Conservation (phyloP, 1,140 invertebrate genomes). For the Hyles euphorbiae region DNA sequence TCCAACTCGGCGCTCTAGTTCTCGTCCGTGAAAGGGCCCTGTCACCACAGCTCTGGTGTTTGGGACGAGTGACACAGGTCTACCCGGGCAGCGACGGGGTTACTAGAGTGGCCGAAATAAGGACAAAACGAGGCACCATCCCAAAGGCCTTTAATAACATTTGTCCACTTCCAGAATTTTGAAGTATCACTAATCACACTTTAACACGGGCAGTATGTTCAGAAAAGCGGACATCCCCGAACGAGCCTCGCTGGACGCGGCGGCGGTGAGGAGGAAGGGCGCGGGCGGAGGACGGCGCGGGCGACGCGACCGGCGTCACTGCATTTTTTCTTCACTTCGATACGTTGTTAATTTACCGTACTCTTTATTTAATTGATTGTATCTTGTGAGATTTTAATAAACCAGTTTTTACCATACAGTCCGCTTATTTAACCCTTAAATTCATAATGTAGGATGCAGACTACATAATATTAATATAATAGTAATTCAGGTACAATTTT, state of each 20-base stretch:
- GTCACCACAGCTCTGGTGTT: constrained; percentile 18
- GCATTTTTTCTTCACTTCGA: too few relatives aligned
- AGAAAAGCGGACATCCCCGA: too few relatives aligned
- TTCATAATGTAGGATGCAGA: constrained; percentile 9
- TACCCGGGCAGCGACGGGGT: constrained; percentile 32
- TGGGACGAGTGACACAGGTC: constrained; percentile 30
- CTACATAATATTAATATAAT: constrained; percentile 7
- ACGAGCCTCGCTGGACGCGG: too few relatives aligned
- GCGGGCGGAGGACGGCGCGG: too few relatives aligned
- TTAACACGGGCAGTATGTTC: too few relatives aligned
- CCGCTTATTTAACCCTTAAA: constrained; percentile 2
- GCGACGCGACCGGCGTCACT: too few relatives aligned
- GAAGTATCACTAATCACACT: too few relatives aligned
- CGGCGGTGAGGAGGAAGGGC: too few relatives aligned
- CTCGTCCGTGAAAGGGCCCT: constrained; percentile 16
- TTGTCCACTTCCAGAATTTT: constrained; percentile 16
- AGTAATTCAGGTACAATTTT: constrained; percentile 6
- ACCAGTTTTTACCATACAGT: too few relatives aligned
- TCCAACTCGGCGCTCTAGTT: constrained; percentile 12
- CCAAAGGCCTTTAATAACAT: constrained; percentile 23
- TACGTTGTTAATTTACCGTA: too few relatives aligned
- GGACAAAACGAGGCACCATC: constrained; percentile 24
- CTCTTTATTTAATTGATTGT: too few relatives aligned
- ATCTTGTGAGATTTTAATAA: too few relatives aligned
- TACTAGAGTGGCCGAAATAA: constrained; percentile 31